These are phyloP conservation scores for Paraescarpia echinospica DNA, from an alignment of 1,140 invertebrate genomes.

Conservation along the genomic window DNA sequence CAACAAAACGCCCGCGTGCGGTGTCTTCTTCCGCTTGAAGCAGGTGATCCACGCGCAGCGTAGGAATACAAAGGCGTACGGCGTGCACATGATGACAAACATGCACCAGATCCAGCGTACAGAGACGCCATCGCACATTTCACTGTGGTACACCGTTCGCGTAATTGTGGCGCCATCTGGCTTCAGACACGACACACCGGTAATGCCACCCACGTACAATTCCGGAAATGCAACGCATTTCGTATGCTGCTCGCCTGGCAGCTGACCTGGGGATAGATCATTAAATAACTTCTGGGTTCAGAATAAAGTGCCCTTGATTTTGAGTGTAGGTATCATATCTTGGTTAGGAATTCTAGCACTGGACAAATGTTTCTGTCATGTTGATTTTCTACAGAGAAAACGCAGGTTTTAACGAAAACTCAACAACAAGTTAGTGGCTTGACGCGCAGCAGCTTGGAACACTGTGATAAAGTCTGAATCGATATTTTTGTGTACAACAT, in stretches of 20 bases:
- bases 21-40: neutral
- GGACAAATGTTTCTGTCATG: too few relatives aligned
- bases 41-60: neutral
- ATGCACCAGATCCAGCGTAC: conserved; percentile 26
- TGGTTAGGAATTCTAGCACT: too few relatives aligned
- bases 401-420: too few relatives aligned
- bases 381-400: too few relatives aligned
- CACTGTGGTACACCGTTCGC: neutral
- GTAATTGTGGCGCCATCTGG: neutral
- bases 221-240: conserved; percentile 12
- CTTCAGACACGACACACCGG: neutral
- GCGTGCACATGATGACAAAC: conserved; percentile 23
- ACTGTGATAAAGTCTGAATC: too few relatives aligned
- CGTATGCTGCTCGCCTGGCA: neutral
- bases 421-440: too few relatives aligned
- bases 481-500: too few relatives aligned
- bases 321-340: too few relatives aligned
- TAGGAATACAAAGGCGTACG: conserved; percentile 23
- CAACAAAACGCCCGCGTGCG: neutral
- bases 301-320: too few relatives aligned
- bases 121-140: conserved; percentile 11
- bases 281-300: neutral
- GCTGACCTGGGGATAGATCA: neutral
- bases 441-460: too few relatives aligned
- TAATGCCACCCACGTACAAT: neutral